A percentile compares a stretch with the other conserved stretches of the same genome.
These are phyloP conservation scores for Popillia japonica DNA, from an alignment of 1,140 invertebrate genomes.

Conservation along the genomic window DNA sequence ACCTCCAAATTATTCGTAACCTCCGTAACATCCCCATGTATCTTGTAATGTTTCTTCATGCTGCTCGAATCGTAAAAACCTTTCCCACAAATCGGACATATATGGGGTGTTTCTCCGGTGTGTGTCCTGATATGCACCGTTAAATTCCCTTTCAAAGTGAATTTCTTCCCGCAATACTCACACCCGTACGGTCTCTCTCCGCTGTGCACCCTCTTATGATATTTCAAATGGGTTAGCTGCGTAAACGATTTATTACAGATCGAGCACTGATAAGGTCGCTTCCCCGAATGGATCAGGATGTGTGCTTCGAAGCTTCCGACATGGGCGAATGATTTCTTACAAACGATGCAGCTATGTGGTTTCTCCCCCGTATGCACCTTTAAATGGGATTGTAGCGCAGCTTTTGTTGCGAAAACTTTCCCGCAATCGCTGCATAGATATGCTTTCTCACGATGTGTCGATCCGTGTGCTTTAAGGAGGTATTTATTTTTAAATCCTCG, in stretches of 20 bases:
- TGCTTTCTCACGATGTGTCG: conserved; percentile 48
- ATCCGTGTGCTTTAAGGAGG: conserved; percentile 44
- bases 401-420: conserved; percentile 48
- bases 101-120: conserved; percentile 57
- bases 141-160: conserved; percentile 67
- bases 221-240: conserved; percentile 47
- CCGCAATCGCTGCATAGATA: conserved; percentile 50
- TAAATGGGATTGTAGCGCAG: conserved; percentile 45
- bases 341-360: conserved; percentile 50
- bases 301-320: conserved; percentile 77
- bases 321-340: conserved; percentile 51
- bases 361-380: conserved; percentile 50
- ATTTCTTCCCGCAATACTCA: conserved; percentile 69
- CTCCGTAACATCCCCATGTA: conserved; percentile 34
- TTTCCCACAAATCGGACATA: conserved; percentile 55
- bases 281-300: conserved; percentile 88
- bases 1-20: not conserved
- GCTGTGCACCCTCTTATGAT: conserved; percentile 51
- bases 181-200: conserved; percentile 50
- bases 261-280: conserved; percentile 85
- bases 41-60: conserved; percentile 51
- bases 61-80: conserved; percentile 58
- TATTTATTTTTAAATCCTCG: conserved; percentile 46
- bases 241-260: conserved; percentile 64
- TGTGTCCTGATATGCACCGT: conserved; percentile 62